phyloP scores from a whole-genome alignment of 2,888 invertebrate species.

The Suillia variegata region DNA sequence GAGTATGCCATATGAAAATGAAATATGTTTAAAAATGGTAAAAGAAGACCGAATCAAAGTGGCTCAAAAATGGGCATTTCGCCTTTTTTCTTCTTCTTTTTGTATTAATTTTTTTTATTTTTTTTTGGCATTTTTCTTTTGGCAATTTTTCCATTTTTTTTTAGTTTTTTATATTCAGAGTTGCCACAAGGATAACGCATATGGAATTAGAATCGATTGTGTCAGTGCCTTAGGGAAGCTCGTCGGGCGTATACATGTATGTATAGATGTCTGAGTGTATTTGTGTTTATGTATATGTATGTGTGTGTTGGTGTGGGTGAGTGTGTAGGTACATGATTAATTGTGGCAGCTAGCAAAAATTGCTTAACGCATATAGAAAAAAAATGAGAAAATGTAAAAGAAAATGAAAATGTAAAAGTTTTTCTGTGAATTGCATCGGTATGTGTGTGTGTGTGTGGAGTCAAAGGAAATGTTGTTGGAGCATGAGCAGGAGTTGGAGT shows the following conservation, averaged over 20 bases:
- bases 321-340: slow-evolving; percentile 13
- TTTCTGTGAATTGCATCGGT: neutral
- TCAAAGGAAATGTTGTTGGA: too few species aligned
- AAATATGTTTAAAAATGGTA: slow-evolving; percentile 11
- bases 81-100: too few species aligned
- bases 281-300: neutral
- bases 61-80: neutral
- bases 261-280: neutral
- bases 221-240: neutral
- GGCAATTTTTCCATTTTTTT: too few species aligned
- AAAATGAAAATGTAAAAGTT: too few species aligned
- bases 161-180: neutral
- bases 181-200: neutral
- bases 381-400: too few species aligned
- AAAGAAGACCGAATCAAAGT: neutral
- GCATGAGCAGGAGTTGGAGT: neutral
- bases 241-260: neutral
- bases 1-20: slow-evolving; percentile 9
- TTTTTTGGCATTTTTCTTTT: too few species aligned
- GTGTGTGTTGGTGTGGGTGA: neutral
- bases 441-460: too few species aligned
- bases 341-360: slow-evolving; percentile 13
- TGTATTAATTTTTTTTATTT: too few species aligned
- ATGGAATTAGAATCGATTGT: slow-evolving; percentile 8
- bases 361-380: neutral